Percentiles rank a stretch among this genome's conserved stretches.
Conservation (phyloP, 2,888 invertebrate genomes). For the Mimumesa dahlbomi region DNA sequence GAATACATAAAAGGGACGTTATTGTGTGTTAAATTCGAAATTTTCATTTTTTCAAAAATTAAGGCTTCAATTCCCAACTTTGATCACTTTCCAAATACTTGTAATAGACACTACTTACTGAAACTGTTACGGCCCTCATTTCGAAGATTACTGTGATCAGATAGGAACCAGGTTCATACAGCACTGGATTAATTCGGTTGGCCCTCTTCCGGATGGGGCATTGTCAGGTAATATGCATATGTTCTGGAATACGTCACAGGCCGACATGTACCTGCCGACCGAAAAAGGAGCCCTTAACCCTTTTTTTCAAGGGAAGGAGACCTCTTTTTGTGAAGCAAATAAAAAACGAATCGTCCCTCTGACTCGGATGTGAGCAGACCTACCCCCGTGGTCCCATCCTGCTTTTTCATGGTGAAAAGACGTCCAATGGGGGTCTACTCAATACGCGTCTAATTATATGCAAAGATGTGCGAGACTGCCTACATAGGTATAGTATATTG, state of each 20-base stretch:
- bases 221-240: conserved; percentile 74
- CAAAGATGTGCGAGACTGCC: conserved; percentile 73
- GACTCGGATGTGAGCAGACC: conserved; percentile 63
- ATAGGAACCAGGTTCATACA: conserved; percentile 30
- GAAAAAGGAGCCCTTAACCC: conserved; percentile 69
- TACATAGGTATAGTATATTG: too few species aligned
- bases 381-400: conserved; percentile 69
- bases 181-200: conserved; percentile 53
- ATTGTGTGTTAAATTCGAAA: too few species aligned
- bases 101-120: too few species aligned
- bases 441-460: conserved; percentile 79
- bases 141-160: background rate
- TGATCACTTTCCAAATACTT: too few species aligned
- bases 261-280: conserved; percentile 70
- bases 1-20: too few species aligned
- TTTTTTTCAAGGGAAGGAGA: conserved; percentile 60
- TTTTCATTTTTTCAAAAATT: background rate
- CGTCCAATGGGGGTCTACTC: conserved; percentile 73
- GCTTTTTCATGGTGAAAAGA: conserved; percentile 71
- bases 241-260: conserved; percentile 64
- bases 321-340: conserved; percentile 59
- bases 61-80: too few species aligned
- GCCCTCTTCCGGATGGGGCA: conserved; percentile 59
- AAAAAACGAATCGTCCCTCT: conserved; percentile 55
- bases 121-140: too few species aligned